Conservation (phyloP, 1,140 invertebrate species). For the Leucophenga varia region DNA sequence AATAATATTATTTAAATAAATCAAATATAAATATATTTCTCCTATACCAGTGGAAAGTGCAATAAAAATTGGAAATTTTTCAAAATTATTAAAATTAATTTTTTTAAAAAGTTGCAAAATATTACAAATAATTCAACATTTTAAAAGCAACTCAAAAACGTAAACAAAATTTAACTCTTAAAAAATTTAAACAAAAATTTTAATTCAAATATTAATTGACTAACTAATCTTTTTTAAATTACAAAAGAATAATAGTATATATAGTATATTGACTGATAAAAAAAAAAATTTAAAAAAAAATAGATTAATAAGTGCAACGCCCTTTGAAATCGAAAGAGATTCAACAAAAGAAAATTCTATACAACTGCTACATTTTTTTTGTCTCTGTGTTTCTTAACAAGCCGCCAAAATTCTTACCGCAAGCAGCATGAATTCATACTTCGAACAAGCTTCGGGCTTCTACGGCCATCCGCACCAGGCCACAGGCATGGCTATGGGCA, state of each 20-base stretch:
- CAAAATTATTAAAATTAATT: constrained; percentile 1
- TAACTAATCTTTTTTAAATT: too few relatives aligned
- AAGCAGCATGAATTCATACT: constrained; percentile 88
- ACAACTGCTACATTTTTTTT: not conserved
- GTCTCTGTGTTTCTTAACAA: not conserved
- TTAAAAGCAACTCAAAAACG: constrained; percentile 4
- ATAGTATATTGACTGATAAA: too few relatives aligned
- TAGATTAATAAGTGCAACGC: constrained; percentile 1
- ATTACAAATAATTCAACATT: constrained; percentile 1
- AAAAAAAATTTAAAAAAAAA: constrained; percentile 2
- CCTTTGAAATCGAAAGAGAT: not conserved
- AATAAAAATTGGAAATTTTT: constrained; percentile 27
- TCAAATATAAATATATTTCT: constrained; percentile 11
- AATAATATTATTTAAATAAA: constrained; percentile 8
- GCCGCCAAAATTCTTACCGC: constrained; percentile 56
- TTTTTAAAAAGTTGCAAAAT: constrained; percentile 14
- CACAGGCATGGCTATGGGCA: constrained; percentile 60
- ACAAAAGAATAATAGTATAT: too few relatives aligned
- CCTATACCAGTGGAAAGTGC: constrained; percentile 21
- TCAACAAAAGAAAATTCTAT: not conserved
- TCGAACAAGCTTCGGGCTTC: constrained; percentile 86
- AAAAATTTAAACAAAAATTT: constrained; percentile 5
- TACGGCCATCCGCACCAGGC: constrained; percentile 85
- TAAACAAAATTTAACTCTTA: constrained; percentile 8
- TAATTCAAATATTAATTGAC: too few relatives aligned